phyloP scores from a whole-genome alignment of 2,797 vertebrate species.

The Paedocypris micromegethes region DNA sequence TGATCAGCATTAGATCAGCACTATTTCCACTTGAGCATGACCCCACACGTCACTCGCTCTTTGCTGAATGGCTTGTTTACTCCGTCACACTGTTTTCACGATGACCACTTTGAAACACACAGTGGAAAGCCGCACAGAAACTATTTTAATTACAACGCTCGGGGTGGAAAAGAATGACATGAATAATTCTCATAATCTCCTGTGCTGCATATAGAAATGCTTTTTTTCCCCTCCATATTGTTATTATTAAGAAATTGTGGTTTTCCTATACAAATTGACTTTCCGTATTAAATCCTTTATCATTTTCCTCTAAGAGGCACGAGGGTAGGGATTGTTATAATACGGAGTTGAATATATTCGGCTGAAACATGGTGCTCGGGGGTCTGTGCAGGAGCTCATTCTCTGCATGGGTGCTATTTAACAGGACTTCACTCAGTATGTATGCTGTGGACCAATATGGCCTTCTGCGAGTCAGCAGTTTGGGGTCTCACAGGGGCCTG shows the following conservation, averaged over 20 bases:
- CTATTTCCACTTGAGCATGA: background rate
- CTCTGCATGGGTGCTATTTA: constrained; percentile 32
- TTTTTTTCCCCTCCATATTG: constrained; percentile 10
- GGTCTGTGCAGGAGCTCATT: constrained; percentile 23
- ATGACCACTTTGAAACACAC: constrained; percentile 27
- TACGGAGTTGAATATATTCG: constrained; percentile 33
- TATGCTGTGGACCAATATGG: constrained; percentile 27
- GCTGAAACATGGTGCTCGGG: constrained; percentile 27
- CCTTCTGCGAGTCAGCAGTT: constrained; percentile 38
- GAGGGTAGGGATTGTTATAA: constrained; percentile 23
- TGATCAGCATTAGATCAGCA: constrained; percentile 2
- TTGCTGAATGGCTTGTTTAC: constrained; percentile 30
- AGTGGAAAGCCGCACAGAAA: constrained; percentile 17
- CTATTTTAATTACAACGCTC: constrained; percentile 46
- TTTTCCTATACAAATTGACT: constrained; percentile 41
- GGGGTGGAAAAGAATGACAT: constrained; percentile 31
- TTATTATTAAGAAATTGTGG: constrained; percentile 16
- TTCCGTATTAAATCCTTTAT: constrained; percentile 33
- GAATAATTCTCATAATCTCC: constrained; percentile 44
- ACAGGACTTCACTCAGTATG: constrained; percentile 26
- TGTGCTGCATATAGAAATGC: constrained; percentile 30
- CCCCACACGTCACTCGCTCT: constrained; percentile 24
- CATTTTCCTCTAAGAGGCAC: constrained; percentile 21
- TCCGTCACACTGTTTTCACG: constrained; percentile 20
- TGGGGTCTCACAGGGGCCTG: constrained; percentile 34